Base-by-base conservation (phyloP, 2,888 invertebrate species). In the Sminthurinus aureus region DNA sequence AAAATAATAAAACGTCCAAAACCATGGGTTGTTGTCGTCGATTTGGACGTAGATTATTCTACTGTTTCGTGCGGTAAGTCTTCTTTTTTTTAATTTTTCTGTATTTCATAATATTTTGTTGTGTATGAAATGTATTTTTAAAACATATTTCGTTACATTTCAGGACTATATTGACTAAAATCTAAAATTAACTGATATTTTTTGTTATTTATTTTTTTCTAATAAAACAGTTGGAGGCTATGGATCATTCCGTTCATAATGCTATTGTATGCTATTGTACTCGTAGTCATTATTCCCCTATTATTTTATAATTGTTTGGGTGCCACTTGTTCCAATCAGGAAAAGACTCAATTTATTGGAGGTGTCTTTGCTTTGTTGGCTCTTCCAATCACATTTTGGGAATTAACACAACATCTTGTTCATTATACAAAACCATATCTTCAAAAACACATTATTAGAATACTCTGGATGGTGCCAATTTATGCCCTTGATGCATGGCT, bases 391-490 rank as follows among this genome's bases (percentile, higher is more conserved):
- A 96, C 98, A 74, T 93, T 98, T 89, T 98, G 97, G 95, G 96
- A 97, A 91, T 98, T 98, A 89, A 94, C 95, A 75, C 96, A 97
- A 90, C 98, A 98, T 91, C 94, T 98, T 90, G 94, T 97, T 83
- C 95, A 98, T 90, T 98, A 97, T 89, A 97, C 96, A 0, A 95
- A 97, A 90, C 98, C 98, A 20, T 94, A 93, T 88, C 91, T 98
- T 88, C 98, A 98, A 90, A 96, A 97, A 91, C 96, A 97, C 91
- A 96, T 98, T 85, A 97, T 98, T 88, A 94, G 98, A 94, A 95
- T 98, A 90, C 90, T 98, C 88, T 98, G 98, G 97, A 98, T 98
- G 98, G 98, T 98, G 81, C 98, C 98, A 85, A 97, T 98, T 89
- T 98, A 98, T 92, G 96, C 97, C 69, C 91, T 96, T 12, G 97